Base-by-base conservation (phyloP, 2,797 vertebrate genomes). In the Petrocephalus sullivani region DNA sequence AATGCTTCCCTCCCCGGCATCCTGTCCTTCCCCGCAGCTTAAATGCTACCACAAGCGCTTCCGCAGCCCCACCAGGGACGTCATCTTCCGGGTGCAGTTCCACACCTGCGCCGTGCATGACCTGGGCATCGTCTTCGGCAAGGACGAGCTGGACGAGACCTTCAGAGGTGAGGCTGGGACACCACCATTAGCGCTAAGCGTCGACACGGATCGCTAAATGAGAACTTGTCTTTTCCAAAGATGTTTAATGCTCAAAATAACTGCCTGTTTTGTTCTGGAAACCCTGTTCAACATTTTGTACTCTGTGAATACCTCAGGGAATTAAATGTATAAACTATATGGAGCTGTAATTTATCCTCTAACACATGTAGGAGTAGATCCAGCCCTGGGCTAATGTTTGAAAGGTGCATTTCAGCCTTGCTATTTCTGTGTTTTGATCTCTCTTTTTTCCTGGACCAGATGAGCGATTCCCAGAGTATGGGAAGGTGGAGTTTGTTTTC, bases 41-140 rank as follows among this genome's bases (percentile, higher is more conserved):
- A 99, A 99, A 92, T 99, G 98, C 91, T 99, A 99, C 92, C 98
- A 99, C 93, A 99, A 99, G 93, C 97, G 97, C 87, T 98, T 96
- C 93, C 97, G 95, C 37, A 97, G 96, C 90, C 96, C 98, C 0
- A 96, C 96, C 54, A 95, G 98, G 1, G 98, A 99, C 0, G 97
- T 98, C 89, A 97, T 99, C 71, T 99, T 99, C 95, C 95, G 98
- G 0, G 98, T 98, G 87, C 98, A 99, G 95, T 99, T 99, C 91
- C 98, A 99, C 91, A 99, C 98, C 0, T 99, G 98, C 0, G 98
- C 98, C 0, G 96, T 99, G 88, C 98, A 99, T 0, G 98, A 99
- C 90, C 95, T 99, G 53, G 97, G 97, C 0, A 93, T 99, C 0
- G 96, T 99, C 89, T 99, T 99, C 88, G 97, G 97, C 89, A 99